Evolutionary conservation across 2,797 vertebrate species (phyloP).

Genomic region (Anas acuta): DNA sequence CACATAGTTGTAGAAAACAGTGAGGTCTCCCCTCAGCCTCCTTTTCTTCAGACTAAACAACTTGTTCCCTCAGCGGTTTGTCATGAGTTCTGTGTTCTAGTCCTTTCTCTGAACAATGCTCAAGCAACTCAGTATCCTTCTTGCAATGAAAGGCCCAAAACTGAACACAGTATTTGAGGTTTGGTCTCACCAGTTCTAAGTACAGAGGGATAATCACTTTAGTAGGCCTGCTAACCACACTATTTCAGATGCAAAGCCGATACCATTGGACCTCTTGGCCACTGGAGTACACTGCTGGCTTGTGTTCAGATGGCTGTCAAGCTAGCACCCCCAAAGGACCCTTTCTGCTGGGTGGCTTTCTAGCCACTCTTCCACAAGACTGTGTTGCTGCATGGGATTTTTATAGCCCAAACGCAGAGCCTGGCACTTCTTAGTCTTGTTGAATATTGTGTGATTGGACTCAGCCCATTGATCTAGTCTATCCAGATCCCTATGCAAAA

Average conservation of each 20-base stretch:
- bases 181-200: not conserved
- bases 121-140: not conserved
- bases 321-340: not conserved
- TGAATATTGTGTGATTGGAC: not conserved
- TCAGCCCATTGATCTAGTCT: not conserved
- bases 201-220: not conserved
- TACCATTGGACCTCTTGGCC: not conserved
- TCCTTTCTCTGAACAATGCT: not conserved
- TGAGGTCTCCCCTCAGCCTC: not conserved
- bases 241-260: not conserved
- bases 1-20: not conserved
- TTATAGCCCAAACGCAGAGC: not conserved
- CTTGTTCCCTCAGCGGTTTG: not conserved
- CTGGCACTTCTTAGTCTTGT: not conserved
- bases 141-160: not conserved
- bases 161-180: too few relatives aligned
- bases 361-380: too few relatives aligned
- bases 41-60: not conserved
- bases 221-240: not conserved
- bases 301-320: too few relatives aligned
- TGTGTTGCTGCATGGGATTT: too few relatives aligned
- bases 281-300: not conserved
- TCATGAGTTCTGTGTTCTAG: too few relatives aligned
- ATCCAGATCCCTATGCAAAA: too few relatives aligned
- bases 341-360: not conserved